These are phyloP conservation scores for Melanophora roralis DNA, from an alignment of 2,888 invertebrate species.

Conservation along the genomic window DNA sequence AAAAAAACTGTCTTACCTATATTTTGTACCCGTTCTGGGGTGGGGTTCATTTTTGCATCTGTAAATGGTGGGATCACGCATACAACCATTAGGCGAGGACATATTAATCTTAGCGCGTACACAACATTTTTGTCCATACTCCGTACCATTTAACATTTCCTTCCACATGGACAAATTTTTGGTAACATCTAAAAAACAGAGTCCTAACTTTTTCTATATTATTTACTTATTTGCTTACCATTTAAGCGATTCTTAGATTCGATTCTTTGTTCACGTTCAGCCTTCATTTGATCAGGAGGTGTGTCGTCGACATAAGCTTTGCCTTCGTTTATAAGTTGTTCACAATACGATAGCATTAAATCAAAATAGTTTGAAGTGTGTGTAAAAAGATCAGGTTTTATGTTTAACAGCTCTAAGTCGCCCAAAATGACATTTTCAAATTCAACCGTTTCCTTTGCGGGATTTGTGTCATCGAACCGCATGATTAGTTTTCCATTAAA, in stretches of 20 bases:
- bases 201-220: background rate
- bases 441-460: conserved; percentile 97
- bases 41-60: conserved; percentile 97
- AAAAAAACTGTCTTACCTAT: conserved; percentile 83
- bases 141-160: conserved; percentile 93
- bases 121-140: conserved; percentile 90
- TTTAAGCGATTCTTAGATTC: conserved; percentile 92
- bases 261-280: conserved; percentile 91
- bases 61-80: conserved; percentile 99
- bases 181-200: conserved; percentile 81
- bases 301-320: conserved; percentile 98
- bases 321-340: conserved; percentile 89
- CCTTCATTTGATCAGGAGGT: conserved; percentile 95
- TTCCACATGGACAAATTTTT: conserved; percentile 94
- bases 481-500: conserved; percentile 97
- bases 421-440: conserved; percentile 98
- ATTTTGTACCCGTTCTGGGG: conserved; percentile 94
- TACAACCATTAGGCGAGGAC: conserved; percentile 95
- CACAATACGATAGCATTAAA: conserved; percentile 90
- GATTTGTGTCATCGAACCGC: conserved; percentile 99
- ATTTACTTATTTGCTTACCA: conserved; percentile 79
- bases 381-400: conserved; percentile 94
- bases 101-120: conserved; percentile 99
- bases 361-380: conserved; percentile 99
- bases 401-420: conserved; percentile 92